Base-by-base conservation (phyloP, 2,797 vertebrate species). In the Geotrypetes seraphini region DNA sequence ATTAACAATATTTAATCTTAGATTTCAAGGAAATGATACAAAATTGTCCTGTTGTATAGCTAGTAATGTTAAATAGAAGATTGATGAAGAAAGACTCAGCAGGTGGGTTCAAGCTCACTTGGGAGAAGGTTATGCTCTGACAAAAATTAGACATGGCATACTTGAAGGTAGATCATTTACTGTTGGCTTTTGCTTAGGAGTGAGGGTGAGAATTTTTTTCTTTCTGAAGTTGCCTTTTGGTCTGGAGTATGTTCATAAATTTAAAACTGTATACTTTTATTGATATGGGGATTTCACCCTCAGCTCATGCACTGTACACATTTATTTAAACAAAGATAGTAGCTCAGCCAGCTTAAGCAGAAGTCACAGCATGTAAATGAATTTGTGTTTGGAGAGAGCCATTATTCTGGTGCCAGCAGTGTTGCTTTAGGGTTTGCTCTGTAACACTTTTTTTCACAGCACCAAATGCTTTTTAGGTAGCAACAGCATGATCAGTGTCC, bases 401-500 rank as follows among this genome's bases (percentile, higher is more conserved):
- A 63, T 71, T 54, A 50, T 50, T 53, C 42, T 65, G 52, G 80
- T 92, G 90, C 90, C 90, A 94, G 91, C 91, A 93, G 83, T 83
- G 79, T 82, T 87, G 88, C 86, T 89, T 86, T 81, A 66, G 70
- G 79, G 78, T 78, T 69, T 79, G 41, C 87, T 92, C 73, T 91
- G 65, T 91, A 85, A 90, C 77, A 65, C 71, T 84, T 83, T 67
- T 83, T 67, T 70, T 60, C 69, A 79, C 79, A 78, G 83, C 87
- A 89, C 60, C 74, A 48, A 60, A 74, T 75, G 71, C 27, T 30
- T 75, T 81, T 78, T 82, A 73, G 65, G 68, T 66, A 66, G 83
- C 69, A 84, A 88, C 35, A 12, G 94, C 93, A 93, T 96, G 92
- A 86, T 85, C 81, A 77, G 79, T 88, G 89, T 95, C 80, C 91